Evolutionary conservation across 2,797 vertebrate genomes (phyloP), one percentile per base, ranked within the genome.

Genomic region (Muscicapa comitata): DNA sequence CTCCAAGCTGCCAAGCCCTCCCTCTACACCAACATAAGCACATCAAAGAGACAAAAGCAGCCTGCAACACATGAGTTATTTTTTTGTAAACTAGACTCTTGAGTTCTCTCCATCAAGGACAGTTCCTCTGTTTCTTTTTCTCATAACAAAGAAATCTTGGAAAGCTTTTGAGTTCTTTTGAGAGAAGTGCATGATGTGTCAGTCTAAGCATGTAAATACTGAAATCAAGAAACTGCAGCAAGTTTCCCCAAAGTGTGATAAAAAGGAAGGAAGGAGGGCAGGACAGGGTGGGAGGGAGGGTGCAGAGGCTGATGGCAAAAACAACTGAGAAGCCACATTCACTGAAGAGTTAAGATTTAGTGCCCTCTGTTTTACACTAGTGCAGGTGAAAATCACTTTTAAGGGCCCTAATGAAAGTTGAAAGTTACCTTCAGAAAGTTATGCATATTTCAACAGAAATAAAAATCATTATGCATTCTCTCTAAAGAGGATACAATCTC

Each of bases 351-450:
- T 95, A 80, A 94, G 71, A 88, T 91, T 79, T 86, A 76, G 29
- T 82, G 80, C 74, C 40, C 86, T 95, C 76, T 54, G n/a, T 70
- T 97, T 96, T 89, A 94, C 20, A 91, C 26, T 68, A 67, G 70
- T 62, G 70, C 58, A 62, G 84, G 79, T 0, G 24, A 96, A 97
- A 92, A 85, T 82, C 77, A 66, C 95, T 98, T 97, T 94, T 95
- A 86, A 97, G 91, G 86, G 61, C 76, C 94, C 71, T 96, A 97
- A 98, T 96, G 85, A 92, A 97, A 97, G 72, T 67, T 98, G 96
- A 98, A 98, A 98, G 98, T 98, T 98, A 98, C 97, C 97, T 98
- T 98, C 96, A 98, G 97, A 93, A 97, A 96, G 95, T 95, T 97
- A 96, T 97, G 96, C 95, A 97, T 97, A 97, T 97, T 97, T 98